Conservation (phyloP, 2,113 vertebrate genomes). For the Lepisosteus osseus region DNA sequence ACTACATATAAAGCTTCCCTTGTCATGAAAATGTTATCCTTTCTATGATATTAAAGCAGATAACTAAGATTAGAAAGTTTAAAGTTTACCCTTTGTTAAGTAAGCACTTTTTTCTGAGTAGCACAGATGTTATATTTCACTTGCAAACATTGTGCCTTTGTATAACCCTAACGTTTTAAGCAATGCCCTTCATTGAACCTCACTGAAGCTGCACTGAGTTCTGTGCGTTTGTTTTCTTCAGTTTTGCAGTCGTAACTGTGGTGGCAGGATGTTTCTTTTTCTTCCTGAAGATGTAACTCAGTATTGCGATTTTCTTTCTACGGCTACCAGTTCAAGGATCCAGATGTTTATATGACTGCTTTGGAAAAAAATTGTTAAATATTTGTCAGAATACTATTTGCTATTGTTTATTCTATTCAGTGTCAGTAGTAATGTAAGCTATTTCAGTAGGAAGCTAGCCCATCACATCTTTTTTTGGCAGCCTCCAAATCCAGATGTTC, state of each 20-base stretch:
- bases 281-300: neutral
- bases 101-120: too few relatives aligned
- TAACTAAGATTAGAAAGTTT: too few relatives aligned
- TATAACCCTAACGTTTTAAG: too few relatives aligned
- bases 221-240: too few relatives aligned
- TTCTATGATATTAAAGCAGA: too few relatives aligned
- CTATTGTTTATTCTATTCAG: slow-evolving; percentile 7
- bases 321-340: neutral
- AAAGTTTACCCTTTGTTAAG: neutral
- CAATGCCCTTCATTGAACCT: too few relatives aligned
- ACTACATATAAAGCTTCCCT: too few relatives aligned
- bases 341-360: neutral
- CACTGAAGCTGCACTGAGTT: too few relatives aligned
- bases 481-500: slow-evolving; percentile 5
- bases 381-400: slow-evolving; percentile 6
- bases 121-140: too few relatives aligned
- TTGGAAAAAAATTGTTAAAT: neutral
- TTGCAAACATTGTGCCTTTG: too few relatives aligned
- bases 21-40: too few relatives aligned
- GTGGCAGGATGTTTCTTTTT: neutral
- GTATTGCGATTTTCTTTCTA: neutral
- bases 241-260: too few relatives aligned
- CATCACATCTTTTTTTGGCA: neutral
- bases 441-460: slow-evolving; percentile 1
- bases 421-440: slow-evolving; percentile 8